Conservation (phyloP, 2,888 invertebrate genomes). For the Himalopsyche japonica region DNA sequence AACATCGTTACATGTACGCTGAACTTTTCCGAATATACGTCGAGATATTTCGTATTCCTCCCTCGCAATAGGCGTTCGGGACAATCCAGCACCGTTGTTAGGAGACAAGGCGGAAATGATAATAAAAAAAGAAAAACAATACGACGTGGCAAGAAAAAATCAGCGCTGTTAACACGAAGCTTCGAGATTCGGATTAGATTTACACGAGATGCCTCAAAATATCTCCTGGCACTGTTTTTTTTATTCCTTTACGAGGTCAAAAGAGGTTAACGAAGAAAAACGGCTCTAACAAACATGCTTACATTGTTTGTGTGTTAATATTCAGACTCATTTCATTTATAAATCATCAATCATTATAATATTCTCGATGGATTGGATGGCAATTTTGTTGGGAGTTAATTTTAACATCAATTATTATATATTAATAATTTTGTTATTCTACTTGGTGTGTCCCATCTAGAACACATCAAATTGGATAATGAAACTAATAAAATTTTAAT, state of each 20-base stretch:
- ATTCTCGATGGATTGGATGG: too few relatives aligned
- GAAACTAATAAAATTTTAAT: too few relatives aligned
- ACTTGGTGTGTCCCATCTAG: too few relatives aligned
- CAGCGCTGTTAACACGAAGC: background rate
- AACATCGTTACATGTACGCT: background rate
- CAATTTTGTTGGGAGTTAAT: too few relatives aligned
- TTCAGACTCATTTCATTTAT: too few relatives aligned
- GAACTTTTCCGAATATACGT: background rate
- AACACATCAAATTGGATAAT: too few relatives aligned
- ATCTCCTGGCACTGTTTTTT: background rate
- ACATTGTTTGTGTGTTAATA: too few relatives aligned
- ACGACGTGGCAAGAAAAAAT: background rate
- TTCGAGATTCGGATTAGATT: background rate
- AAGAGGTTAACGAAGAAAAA: background rate
- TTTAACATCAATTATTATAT: too few relatives aligned
- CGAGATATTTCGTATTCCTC: background rate
- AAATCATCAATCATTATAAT: too few relatives aligned
- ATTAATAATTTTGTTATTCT: too few relatives aligned
- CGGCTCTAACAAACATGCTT: too few relatives aligned
- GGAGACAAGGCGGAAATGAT: background rate
- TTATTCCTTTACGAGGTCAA: background rate
- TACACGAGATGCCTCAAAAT: background rate
- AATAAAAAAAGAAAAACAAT: background rate
- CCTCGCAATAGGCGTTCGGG: background rate
- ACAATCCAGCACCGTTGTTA: background rate